Evolutionary conservation across 2,888 invertebrate species (phyloP).

Genomic region (Spilarctia lutea): DNA sequence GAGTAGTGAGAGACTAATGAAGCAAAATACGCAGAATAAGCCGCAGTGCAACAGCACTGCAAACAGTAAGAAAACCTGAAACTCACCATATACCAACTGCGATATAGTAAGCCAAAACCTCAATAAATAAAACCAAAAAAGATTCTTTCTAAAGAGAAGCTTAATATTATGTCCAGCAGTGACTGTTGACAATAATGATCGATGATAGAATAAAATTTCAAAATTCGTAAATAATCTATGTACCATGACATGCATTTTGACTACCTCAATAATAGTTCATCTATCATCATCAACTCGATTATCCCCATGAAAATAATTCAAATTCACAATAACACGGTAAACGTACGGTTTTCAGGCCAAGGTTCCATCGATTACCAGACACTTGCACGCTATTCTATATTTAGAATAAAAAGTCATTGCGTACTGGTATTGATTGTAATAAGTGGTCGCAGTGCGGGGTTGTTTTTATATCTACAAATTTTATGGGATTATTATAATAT

Average conservation of each 20-base stretch:
- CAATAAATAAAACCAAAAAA: no score
- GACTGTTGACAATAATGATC: no score
- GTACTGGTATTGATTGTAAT: constrained; percentile 47
- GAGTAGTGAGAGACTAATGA: no score
- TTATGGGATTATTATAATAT: neutral
- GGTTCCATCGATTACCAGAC: constrained; percentile 72
- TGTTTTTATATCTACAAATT: constrained; percentile 18
- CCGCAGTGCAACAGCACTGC: no score
- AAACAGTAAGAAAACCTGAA: no score
- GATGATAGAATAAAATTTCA: neutral
- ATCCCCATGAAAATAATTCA: constrained; percentile 42
- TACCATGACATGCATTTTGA: neutral
- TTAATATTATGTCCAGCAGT: no score
- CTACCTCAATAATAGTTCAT: neutral
- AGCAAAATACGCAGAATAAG: no score
- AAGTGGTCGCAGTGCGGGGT: constrained; percentile 42
- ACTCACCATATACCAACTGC: no score
- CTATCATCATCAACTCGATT: constrained; percentile 26
- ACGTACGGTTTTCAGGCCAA: constrained; percentile 69
- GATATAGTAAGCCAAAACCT: no score
- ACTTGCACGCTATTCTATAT: constrained; percentile 71
- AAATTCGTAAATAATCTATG: neutral
- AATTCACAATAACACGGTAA: constrained; percentile 59
- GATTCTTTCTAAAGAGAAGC: no score
- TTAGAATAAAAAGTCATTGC: constrained; percentile 52